A percentile compares a stretch with the other conserved stretches of the same genome.
Evolutionary conservation across 2,797 vertebrate genomes (phyloP).

Genomic region (Merluccius polli): DNA sequence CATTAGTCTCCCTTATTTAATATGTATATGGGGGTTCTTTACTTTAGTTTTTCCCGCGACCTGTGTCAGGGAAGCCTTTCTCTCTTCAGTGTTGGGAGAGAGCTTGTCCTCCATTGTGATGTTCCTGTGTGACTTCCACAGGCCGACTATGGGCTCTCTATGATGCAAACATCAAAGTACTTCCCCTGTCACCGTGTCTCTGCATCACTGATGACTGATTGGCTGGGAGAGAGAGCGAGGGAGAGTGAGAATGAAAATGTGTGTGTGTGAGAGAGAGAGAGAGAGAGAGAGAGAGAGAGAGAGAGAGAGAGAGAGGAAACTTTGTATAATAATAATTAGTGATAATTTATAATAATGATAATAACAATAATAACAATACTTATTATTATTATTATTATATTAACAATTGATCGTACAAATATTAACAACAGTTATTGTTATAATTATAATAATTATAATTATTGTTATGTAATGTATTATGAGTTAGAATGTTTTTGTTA

Average conservation of each 20-base stretch:
- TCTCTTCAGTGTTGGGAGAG: background rate
- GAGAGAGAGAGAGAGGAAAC: background rate
- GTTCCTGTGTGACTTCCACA: conserved; percentile 32
- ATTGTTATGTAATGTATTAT: background rate
- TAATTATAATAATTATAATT: background rate
- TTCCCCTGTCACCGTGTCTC: conserved; percentile 23
- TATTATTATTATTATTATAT: background rate
- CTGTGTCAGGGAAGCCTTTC: background rate
- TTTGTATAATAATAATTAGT: background rate
- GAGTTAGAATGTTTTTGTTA: background rate
- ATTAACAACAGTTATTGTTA: background rate
- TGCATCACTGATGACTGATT: background rate
- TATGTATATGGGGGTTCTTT: background rate
- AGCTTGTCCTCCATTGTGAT: conserved; percentile 21
- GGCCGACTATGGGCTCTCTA: conserved; percentile 12
- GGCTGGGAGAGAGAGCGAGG: background rate
- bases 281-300: background rate
- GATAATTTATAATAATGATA: background rate
- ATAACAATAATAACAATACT: too few species aligned
- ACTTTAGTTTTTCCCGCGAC: conserved; percentile 11
- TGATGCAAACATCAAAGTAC: conserved; percentile 41
- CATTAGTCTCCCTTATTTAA: background rate
- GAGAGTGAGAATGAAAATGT: background rate
- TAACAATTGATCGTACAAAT: background rate
- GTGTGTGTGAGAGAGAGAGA: background rate